A percentile compares a stretch with the other conserved stretches of the same genome.
Evolutionary conservation across 1,140 invertebrate species (phyloP).

Genomic region (Drosophila subobscura): DNA sequence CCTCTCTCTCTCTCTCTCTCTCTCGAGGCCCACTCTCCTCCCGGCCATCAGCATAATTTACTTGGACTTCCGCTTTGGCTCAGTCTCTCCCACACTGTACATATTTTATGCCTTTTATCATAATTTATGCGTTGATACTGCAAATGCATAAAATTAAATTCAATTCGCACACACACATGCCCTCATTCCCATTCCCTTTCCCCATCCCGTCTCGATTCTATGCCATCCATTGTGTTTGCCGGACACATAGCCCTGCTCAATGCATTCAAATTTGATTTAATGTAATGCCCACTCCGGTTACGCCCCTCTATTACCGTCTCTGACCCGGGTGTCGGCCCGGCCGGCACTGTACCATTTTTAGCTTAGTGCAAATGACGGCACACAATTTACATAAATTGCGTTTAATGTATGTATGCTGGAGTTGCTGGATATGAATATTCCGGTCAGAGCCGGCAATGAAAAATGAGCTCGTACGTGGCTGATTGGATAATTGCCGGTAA

Average conservation of each 20-base stretch:
- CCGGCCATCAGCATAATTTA: constrained; percentile 61
- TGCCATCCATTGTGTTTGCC: constrained; percentile 46
- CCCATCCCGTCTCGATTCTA: constrained; percentile 1
- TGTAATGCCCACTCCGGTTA: constrained; percentile 32
- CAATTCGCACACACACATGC: constrained; percentile 46
- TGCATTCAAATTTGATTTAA: constrained; percentile 73
- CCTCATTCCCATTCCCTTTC: constrained; percentile 11
- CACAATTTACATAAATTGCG: constrained; percentile 60
- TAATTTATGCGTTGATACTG: constrained; percentile 69
- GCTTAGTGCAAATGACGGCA: constrained; percentile 40
- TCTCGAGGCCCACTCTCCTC: constrained; percentile 6
- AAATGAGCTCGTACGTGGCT: constrained; percentile 34
- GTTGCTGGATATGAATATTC: constrained; percentile 39
- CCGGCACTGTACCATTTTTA: constrained; percentile 25
- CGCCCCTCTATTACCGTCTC: constrained; percentile 12
- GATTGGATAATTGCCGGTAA: constrained; percentile 50
- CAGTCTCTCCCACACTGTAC: constrained; percentile 17
- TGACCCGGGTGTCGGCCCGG: background rate
- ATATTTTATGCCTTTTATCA: constrained; percentile 75
- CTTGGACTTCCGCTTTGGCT: constrained; percentile 57
- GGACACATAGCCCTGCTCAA: constrained; percentile 35
- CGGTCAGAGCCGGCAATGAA: constrained; percentile 22
- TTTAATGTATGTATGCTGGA: constrained; percentile 42
- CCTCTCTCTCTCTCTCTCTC: constrained; percentile 19
- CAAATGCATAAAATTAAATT: constrained; percentile 74